A percentile compares a stretch with the other conserved stretches of the same genome.
phyloP scores from a whole-genome alignment of 2,113 vertebrate species.

The Procavia capensis region DNA sequence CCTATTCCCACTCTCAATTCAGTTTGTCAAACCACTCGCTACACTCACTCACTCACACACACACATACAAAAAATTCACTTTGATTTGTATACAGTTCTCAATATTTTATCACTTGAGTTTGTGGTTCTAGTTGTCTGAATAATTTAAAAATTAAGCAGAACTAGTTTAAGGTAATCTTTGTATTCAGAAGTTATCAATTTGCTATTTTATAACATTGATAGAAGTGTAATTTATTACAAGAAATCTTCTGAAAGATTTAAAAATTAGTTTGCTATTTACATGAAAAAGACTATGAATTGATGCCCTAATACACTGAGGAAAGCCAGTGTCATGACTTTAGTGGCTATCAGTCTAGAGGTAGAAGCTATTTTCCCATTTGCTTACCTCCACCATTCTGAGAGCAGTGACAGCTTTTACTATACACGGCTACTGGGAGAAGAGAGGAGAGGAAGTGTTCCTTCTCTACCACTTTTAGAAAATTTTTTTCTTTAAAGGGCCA shows the following conservation, averaged over 20 bases:
- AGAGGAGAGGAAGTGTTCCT: neutral
- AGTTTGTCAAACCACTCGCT: neutral
- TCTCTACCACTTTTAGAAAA: neutral
- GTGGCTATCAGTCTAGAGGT: neutral
- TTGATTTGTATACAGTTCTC: neutral
- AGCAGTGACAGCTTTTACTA: neutral
- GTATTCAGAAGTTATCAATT: neutral
- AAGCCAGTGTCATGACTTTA: neutral
- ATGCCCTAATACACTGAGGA: neutral
- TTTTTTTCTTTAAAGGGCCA: neutral
- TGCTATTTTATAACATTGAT: neutral
- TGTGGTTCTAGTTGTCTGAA: neutral
- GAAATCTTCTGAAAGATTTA: neutral
- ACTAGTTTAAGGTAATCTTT: neutral
- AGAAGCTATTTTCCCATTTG: neutral
- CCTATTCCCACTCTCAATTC: neutral
- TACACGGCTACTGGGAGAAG: neutral
- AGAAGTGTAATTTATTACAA: neutral
- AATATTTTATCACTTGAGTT: neutral
- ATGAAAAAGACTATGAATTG: no score
- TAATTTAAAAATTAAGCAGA: neutral
- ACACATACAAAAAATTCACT: neutral
- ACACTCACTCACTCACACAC: neutral
- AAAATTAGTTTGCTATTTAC: conserved; percentile 18
- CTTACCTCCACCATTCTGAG: neutral